Base-by-base conservation (phyloP, 1,140 invertebrate genomes). In the Hydropsyche tenuis region DNA sequence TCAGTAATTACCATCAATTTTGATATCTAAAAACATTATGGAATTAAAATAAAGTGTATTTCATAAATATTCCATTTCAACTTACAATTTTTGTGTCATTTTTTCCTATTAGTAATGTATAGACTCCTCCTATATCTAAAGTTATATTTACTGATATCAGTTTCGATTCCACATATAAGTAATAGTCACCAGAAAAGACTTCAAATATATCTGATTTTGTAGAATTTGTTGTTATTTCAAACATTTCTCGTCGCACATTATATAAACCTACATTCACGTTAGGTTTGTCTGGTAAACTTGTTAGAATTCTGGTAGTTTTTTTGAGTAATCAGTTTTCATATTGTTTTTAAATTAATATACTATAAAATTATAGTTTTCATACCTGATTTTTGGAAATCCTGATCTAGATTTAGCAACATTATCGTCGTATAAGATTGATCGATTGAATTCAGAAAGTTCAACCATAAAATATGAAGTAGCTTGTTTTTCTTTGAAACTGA, bases 111-210 rank as follows among this genome's bases (percentile, higher is more conserved):
- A 89, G 18, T 1, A 90, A 72, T 0, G 85, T 85, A 71, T 89
- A 91, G 12, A 90, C 87, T 16, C 88, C 88, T 0, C 89, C 89
- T n/a, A 82, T 80, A 46, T 82, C 81, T 1, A 89, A 73, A 0
- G 75, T 56, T 7, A 87, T 77, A 1, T 82, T 77, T 0, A 75
- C 48, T n/a, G 74, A 11, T 0, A 85, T 75, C 4, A 73, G 37
- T 4, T 68, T 71, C 0, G 79, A 77, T 42, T 85, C 80, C 3
- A 86, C 74, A 27, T 76, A 76, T 22, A 86, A 48, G 6, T 83
- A 79, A 48, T 87, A 87, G 0, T 56, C 73, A 0, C 81, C 82
- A 0, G 83, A 75, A 4, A 82, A 81, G 0, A 89, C 73, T 68
- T 83, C 80, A 3, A 76, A 69, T 11, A 86, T 79, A 22, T 81